phyloP scores from a whole-genome alignment of 2,797 vertebrate genomes.

The Discoglossus pictus region DNA sequence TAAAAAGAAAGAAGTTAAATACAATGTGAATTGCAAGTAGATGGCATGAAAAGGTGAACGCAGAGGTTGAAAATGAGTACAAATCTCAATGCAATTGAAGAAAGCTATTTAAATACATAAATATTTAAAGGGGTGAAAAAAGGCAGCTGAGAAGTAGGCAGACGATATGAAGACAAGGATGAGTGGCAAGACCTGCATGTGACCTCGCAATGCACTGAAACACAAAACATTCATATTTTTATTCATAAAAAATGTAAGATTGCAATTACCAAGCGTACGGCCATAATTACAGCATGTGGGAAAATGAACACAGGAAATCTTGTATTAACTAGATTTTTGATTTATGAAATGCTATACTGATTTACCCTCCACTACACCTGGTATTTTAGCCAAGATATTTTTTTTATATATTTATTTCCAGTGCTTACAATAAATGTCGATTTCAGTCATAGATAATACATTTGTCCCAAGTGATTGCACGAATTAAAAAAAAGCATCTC shows the following conservation, averaged over 20 bases:
- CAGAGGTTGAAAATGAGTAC: conserved; percentile 52
- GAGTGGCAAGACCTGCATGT: neutral
- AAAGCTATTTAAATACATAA: conserved; percentile 58
- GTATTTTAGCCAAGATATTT: too few species aligned
- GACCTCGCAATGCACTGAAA: neutral
- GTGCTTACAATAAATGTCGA: too few species aligned
- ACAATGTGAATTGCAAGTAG: conserved; percentile 50
- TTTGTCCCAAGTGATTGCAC: too few species aligned
- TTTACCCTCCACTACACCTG: too few species aligned
- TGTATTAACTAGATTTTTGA: too few species aligned
- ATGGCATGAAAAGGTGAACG: conserved; percentile 50
- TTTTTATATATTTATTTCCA: too few species aligned
- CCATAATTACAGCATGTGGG: neutral
- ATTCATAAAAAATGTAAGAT: neutral
- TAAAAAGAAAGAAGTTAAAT: conserved; percentile 57
- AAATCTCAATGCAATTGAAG: conserved; percentile 54
- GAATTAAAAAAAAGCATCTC: too few species aligned
- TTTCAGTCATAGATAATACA: too few species aligned
- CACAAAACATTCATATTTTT: conserved; percentile 7
- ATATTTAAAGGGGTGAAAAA: conserved; percentile 57
- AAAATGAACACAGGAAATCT: too few species aligned
- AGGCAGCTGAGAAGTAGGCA: conserved; percentile 48
- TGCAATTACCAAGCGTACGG: neutral
- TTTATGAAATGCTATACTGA: too few species aligned
- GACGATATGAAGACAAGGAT: conserved; percentile 33